phyloP scores from a whole-genome alignment of 2,888 invertebrate species.

The Chaitophorus viminalis region DNA sequence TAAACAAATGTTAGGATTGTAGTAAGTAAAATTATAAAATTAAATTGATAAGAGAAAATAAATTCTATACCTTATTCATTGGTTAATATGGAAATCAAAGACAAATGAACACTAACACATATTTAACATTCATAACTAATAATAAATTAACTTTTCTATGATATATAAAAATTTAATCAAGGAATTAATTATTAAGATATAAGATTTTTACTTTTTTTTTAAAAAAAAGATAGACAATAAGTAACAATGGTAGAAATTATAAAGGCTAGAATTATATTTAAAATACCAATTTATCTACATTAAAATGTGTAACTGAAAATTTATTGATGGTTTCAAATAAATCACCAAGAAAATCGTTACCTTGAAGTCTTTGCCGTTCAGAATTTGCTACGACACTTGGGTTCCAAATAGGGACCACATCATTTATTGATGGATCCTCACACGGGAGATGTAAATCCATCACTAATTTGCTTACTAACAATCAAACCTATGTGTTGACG shows the following conservation, averaged over 20 bases:
- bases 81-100: background rate
- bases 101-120: background rate
- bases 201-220: background rate
- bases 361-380: constrained; percentile 54
- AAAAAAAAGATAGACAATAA: background rate
- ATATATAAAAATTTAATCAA: too few species aligned
- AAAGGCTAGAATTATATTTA: background rate
- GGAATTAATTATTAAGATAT: too few species aligned
- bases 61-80: background rate
- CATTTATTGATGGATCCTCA: constrained; percentile 39
- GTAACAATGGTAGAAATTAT: background rate
- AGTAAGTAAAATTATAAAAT: background rate
- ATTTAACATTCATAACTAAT: background rate
- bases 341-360: constrained; percentile 7
- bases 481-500: constrained; percentile 43
- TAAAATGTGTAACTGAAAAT: background rate
- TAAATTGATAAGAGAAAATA: background rate
- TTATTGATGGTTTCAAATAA: background rate
- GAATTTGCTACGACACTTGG: constrained; percentile 44
- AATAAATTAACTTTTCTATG: too few species aligned
- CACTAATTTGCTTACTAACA: constrained; percentile 27
- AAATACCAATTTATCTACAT: background rate
- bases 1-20: background rate
- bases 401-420: constrained; percentile 60
- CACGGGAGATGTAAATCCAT: constrained; percentile 61